Percentiles rank a stretch among this genome's conserved stretches.
phyloP scores from a whole-genome alignment of 1,140 invertebrate species.

The Drosophila pseudoananassae region DNA sequence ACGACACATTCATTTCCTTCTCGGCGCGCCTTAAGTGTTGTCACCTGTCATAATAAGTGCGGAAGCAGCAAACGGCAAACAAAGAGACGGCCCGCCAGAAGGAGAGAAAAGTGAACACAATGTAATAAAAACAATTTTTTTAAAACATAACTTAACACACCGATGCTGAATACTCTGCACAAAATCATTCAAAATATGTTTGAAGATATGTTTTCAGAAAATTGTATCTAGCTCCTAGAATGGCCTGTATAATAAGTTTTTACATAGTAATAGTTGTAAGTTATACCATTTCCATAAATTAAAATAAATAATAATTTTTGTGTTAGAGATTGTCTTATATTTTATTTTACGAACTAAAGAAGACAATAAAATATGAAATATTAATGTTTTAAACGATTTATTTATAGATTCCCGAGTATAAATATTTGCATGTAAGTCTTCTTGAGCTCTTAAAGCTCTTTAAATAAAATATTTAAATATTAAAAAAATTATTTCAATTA shows the following conservation, averaged over 20 bases:
- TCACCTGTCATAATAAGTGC: conserved; percentile 82
- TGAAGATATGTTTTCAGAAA: too few relatives aligned
- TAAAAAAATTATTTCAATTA: neutral
- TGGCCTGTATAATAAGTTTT: too few relatives aligned
- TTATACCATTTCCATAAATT: too few relatives aligned
- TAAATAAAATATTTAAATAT: neutral
- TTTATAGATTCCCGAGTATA: too few relatives aligned
- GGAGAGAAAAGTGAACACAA: conserved; percentile 18
- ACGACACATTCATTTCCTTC: conserved; percentile 76
- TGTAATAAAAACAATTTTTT: conserved; percentile 11
- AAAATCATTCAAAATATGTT: neutral
- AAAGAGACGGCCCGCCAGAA: conserved; percentile 42
- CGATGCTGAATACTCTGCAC: neutral
- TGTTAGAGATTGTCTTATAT: too few relatives aligned
- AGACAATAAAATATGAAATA: too few relatives aligned
- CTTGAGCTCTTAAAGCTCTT: neutral
- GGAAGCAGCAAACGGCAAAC: conserved; percentile 66
- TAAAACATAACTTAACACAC: conserved; percentile 1
- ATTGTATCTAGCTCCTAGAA: neutral
- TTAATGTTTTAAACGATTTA: too few relatives aligned
- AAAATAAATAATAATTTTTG: too few relatives aligned
- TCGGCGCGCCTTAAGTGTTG: conserved; percentile 80
- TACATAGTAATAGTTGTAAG: too few relatives aligned
- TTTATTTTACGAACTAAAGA: too few relatives aligned
- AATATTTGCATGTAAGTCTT: too few relatives aligned